phyloP scores from a whole-genome alignment of 2,888 invertebrate species.

The Noctua janthina region DNA sequence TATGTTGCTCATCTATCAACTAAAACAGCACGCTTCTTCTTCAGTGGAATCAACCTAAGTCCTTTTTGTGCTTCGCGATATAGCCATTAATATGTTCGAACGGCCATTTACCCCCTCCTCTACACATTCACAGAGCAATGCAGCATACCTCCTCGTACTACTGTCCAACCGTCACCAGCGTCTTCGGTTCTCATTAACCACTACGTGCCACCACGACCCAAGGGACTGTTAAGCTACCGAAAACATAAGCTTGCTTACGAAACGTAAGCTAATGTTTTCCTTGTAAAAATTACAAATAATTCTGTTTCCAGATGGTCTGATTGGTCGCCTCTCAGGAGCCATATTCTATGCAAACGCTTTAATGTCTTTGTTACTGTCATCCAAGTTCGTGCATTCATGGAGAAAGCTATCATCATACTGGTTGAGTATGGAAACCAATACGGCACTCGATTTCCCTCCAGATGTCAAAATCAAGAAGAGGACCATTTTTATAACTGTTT shows the following conservation, averaged over 20 bases:
- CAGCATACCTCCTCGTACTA: neutral
- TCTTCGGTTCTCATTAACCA: neutral
- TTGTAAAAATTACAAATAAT: neutral
- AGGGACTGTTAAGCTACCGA: neutral
- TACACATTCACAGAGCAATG: neutral
- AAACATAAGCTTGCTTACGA: neutral
- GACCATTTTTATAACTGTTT: constrained; percentile 70
- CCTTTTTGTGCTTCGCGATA: neutral
- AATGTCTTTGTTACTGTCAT: constrained; percentile 87
- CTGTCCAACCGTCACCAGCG: neutral
- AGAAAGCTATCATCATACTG: constrained; percentile 73
- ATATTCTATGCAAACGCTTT: constrained; percentile 90
- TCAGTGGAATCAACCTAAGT: neutral
- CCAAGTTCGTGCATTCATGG: constrained; percentile 83
- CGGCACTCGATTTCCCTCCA: constrained; percentile 70
- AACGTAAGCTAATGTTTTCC: neutral
- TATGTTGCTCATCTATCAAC: too few relatives aligned
- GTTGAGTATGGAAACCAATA: constrained; percentile 72
- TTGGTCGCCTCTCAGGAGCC: constrained; percentile 80
- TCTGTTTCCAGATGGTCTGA: constrained; percentile 73
- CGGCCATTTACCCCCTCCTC: neutral
- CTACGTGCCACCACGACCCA: neutral
- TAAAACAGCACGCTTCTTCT: too few relatives aligned
- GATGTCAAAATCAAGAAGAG: constrained; percentile 74
- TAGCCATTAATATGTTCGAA: neutral